Evolutionary conservation across 2,113 vertebrate species (phyloP).

Genomic region (Poeciliopsis turrubarensis): DNA sequence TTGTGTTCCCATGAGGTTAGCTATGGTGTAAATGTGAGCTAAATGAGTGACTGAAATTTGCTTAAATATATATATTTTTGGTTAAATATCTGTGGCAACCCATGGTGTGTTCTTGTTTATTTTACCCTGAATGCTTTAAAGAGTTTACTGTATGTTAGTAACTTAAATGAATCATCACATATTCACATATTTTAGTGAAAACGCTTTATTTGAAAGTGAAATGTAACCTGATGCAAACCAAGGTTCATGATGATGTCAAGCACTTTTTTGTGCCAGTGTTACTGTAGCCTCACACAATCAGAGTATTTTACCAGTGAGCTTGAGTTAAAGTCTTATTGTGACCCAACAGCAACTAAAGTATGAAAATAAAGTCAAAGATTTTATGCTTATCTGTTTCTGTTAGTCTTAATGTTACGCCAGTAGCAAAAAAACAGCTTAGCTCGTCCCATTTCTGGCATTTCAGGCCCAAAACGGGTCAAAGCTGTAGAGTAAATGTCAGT

Average conservation of each 20-base stretch:
- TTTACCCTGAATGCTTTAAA: constrained; percentile 14
- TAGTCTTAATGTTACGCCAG: constrained; percentile 36
- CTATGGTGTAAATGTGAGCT: constrained; percentile 46
- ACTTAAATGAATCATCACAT: neutral
- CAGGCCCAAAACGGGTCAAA: constrained; percentile 29
- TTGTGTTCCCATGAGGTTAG: constrained; percentile 46
- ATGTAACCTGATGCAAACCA: constrained; percentile 58
- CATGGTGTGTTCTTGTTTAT: constrained; percentile 25
- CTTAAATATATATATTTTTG: constrained; percentile 12
- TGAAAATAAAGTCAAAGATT: constrained; percentile 31
- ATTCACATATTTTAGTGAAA: constrained; percentile 17
- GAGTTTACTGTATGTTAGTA: constrained; percentile 3
- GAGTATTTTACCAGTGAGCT: constrained; percentile 31
- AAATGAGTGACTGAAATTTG: constrained; percentile 28
- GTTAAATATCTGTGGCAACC: constrained; percentile 26
- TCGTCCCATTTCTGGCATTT: constrained; percentile 21
- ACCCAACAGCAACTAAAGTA: constrained; percentile 34
- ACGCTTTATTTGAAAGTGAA: constrained; percentile 37
- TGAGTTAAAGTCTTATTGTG: constrained; percentile 35
- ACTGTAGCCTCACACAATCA: constrained; percentile 53
- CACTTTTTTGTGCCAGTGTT: constrained; percentile 63
- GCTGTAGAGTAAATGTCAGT: constrained; percentile 47
- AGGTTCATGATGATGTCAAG: constrained; percentile 69
- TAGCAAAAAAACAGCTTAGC: constrained; percentile 40
- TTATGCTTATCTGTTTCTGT: constrained; percentile 21